phyloP scores from a whole-genome alignment of 1,140 invertebrate species.

The Melitaea cinxia region DNA sequence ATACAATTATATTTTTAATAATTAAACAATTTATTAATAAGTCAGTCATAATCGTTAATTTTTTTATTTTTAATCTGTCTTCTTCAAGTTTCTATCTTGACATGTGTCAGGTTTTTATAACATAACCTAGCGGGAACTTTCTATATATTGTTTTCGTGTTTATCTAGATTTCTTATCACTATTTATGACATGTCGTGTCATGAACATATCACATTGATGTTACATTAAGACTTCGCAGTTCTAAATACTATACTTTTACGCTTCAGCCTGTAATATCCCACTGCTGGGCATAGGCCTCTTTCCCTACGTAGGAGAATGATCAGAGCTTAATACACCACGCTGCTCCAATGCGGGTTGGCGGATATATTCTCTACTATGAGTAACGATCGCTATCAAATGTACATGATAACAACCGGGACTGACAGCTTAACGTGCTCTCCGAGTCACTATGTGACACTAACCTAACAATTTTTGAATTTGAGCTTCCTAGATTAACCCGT shows the following conservation, averaged over 20 bases:
- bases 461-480: no score
- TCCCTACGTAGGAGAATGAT: no score
- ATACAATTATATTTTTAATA: neutral
- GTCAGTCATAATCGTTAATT: neutral
- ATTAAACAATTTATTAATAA: neutral
- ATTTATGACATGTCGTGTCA: neutral
- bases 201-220: neutral
- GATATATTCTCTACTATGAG: no score
- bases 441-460: no score
- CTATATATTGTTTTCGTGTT: neutral
- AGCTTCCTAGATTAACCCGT: no score
- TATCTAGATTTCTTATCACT: neutral
- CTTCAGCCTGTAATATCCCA: no score
- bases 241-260: neutral
- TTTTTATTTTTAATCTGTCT: constrained; percentile 8
- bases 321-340: no score
- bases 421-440: no score
- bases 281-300: no score
- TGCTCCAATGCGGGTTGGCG: no score
- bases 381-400: no score
- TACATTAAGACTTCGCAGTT: neutral
- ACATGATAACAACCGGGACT: no score
- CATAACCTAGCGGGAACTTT: neutral
- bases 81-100: constrained; percentile 3
- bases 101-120: neutral